Conservation (phyloP, 2,113 vertebrate species). For the Sterrhoptilus dennistouni region DNA sequence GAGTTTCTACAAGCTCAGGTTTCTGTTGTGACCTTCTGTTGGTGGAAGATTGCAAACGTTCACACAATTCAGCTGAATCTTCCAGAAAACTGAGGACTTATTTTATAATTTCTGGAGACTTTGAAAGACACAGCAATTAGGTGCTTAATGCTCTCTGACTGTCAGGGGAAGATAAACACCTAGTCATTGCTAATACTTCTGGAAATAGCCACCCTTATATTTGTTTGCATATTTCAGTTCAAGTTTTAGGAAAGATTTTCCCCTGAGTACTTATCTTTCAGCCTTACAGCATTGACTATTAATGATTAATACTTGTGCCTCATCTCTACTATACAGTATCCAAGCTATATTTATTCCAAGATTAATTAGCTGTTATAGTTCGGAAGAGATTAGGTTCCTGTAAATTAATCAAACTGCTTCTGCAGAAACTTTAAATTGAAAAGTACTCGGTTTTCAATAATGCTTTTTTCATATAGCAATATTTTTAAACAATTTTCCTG, state of each 20-base stretch:
- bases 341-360: constrained; percentile 25
- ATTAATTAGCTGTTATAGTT: constrained; percentile 28
- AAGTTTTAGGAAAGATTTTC: constrained; percentile 14
- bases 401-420: neutral
- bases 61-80: neutral
- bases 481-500: neutral
- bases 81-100: neutral
- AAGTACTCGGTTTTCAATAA: neutral
- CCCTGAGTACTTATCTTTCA: constrained; percentile 30
- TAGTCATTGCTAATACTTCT: neutral
- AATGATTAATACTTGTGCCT: constrained; percentile 48
- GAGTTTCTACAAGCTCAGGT: constrained; percentile 2
- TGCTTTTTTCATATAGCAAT: neutral
- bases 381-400: neutral
- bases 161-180: constrained; percentile 13
- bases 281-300: neutral
- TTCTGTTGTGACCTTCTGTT: constrained; percentile 18
- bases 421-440: neutral
- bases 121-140: constrained; percentile 3
- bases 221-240: constrained; percentile 34
- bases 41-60: neutral
- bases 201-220: neutral
- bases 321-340: neutral
- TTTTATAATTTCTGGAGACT: neutral
- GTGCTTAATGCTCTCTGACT: neutral